Evolutionary conservation across 2,113 vertebrate species (phyloP).

Genomic region (Lota lota): DNA sequence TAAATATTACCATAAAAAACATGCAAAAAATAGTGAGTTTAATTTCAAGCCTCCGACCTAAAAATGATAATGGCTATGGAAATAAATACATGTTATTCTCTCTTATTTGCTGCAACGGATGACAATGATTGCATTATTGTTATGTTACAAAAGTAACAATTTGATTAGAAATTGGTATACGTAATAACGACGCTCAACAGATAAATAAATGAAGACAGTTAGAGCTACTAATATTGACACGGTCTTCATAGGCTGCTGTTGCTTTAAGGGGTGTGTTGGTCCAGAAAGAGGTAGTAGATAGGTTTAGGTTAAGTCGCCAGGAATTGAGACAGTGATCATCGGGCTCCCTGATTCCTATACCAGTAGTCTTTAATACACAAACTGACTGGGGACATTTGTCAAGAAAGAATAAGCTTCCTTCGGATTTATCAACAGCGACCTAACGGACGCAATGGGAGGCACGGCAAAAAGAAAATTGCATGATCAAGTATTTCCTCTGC

Average conservation of each 20-base stretch:
- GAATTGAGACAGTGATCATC: conserved; percentile 7
- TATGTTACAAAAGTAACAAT: no score
- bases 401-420: conserved; percentile 9
- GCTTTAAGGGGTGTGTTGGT: conserved; percentile 72
- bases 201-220: no score
- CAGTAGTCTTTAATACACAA: no score
- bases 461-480: conserved; percentile 6
- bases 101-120: no score
- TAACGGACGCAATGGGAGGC: conserved; percentile 68
- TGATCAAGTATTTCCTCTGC: neutral
- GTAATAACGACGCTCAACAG: no score
- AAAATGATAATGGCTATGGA: no score
- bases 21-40: no score
- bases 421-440: conserved; percentile 6
- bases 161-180: no score
- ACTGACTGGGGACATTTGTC: neutral
- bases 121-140: no score
- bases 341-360: neutral
- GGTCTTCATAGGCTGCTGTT: conserved; percentile 43
- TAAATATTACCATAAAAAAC: no score
- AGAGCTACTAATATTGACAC: neutral
- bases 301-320: conserved; percentile 49
- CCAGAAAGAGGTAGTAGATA: conserved; percentile 51
- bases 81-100: no score
- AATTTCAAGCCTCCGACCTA: no score